Conservation (phyloP, 2,888 invertebrate species). For the Tridacna crocea region DNA sequence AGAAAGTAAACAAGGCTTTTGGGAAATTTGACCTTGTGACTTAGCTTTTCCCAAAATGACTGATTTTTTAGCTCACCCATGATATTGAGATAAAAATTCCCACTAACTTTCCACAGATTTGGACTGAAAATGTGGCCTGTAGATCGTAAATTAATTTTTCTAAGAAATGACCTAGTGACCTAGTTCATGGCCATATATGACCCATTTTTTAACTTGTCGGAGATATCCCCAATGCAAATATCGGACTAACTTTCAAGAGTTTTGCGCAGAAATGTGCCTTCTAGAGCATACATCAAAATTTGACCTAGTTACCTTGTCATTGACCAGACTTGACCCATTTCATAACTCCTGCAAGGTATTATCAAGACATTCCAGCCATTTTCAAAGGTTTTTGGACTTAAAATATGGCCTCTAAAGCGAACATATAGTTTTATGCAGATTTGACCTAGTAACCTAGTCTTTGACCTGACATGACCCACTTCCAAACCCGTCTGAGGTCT, state of each 20-base stretch:
- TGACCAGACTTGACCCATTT: neutral
- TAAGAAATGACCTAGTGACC: neutral
- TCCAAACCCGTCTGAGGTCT: no score
- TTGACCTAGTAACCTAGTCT: no score
- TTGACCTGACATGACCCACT: no score
- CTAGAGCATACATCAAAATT: neutral
- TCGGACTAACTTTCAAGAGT: neutral
- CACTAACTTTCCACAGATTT: neutral
- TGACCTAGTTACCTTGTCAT: neutral
- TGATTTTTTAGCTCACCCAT: neutral
- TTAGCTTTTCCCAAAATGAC: neutral
- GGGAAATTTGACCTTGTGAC: no score
- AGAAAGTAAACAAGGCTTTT: no score
- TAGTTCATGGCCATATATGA: neutral
- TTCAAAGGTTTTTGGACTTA: no score
- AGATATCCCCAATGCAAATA: neutral
- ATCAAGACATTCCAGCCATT: slow-evolving; percentile 1
- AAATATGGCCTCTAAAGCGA: no score
- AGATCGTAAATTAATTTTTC: neutral
- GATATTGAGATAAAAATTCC: neutral
- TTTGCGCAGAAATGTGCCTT: no score
- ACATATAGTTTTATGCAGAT: no score
- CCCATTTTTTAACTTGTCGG: neutral
- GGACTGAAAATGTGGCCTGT: neutral
- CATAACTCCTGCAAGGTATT: neutral